phyloP scores from a whole-genome alignment of 2,888 invertebrate genomes.

The Coelogynopora nodosa region DNA sequence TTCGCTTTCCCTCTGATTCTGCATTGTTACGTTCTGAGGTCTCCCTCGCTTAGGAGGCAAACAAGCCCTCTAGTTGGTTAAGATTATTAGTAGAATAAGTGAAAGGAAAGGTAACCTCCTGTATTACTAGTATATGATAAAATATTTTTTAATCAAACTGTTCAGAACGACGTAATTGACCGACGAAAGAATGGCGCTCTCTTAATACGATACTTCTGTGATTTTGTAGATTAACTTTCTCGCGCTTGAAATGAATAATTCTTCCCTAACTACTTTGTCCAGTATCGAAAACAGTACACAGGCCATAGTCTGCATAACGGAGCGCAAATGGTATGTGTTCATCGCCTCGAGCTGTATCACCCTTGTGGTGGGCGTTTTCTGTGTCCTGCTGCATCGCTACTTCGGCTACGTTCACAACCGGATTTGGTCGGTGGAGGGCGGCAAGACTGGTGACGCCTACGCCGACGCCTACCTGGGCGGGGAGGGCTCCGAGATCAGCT shows the following conservation, averaged over 20 bases:
- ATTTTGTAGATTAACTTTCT: no score
- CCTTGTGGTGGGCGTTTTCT: conserved; percentile 4
- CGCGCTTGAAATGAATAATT: neutral
- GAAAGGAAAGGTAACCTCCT: conserved; percentile 42
- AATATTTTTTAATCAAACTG: neutral
- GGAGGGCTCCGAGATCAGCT: neutral
- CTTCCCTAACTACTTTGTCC: neutral
- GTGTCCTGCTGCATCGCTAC: conserved; percentile 34
- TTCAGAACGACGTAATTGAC: neutral
- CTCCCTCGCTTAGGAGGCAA: no score
- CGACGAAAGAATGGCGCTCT: neutral
- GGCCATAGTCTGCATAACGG: conserved; percentile 35
- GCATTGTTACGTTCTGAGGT: no score
- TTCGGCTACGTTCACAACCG: neutral
- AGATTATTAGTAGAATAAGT: neutral
- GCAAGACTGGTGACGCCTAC: neutral
- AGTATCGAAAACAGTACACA: neutral
- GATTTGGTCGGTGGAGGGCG: neutral
- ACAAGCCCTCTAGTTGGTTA: neutral
- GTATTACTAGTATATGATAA: neutral
- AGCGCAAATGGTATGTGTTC: conserved; percentile 41
- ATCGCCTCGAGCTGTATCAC: conserved; percentile 34
- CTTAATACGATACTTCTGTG: no score
- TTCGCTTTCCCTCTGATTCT: no score
- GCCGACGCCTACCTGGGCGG: neutral